Evolutionary conservation across 2,113 vertebrate species (phyloP).

Genomic region (Brachyhypopomus occidentalis): DNA sequence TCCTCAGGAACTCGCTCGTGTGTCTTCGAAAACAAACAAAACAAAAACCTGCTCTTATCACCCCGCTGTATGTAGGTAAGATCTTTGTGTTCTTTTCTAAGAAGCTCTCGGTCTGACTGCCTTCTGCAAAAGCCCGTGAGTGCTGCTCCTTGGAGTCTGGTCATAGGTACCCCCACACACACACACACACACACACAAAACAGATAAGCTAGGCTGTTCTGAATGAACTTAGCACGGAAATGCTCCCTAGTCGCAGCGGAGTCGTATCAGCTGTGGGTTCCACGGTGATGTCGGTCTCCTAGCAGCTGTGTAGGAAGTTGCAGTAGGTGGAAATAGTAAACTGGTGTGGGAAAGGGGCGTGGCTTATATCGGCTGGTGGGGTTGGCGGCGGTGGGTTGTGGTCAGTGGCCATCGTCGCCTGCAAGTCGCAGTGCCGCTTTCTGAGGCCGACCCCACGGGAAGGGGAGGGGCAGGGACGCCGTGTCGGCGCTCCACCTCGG

Average conservation of each 20-base stretch:
- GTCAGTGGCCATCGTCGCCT: background rate
- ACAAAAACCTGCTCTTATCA: too few relatives aligned
- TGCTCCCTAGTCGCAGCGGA: background rate
- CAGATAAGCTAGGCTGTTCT: background rate
- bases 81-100: background rate
- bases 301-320: background rate
- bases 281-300: background rate
- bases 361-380: background rate
- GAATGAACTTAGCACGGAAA: background rate
- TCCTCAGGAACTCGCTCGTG: background rate
- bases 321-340: background rate
- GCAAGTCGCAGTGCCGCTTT: background rate
- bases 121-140: too few relatives aligned
- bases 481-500: background rate
- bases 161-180: background rate
- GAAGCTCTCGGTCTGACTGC: background rate
- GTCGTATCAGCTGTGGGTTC: background rate
- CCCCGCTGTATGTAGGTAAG: constrained; percentile 28
- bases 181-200: too few relatives aligned
- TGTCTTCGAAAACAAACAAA: background rate
- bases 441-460: background rate
- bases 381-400: too few relatives aligned
- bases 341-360: background rate
- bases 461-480: background rate
- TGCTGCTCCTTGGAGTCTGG: background rate